These are phyloP conservation scores for Neolamprologus longior DNA, from an alignment of 2,113 vertebrate species.

Conservation along the genomic window DNA sequence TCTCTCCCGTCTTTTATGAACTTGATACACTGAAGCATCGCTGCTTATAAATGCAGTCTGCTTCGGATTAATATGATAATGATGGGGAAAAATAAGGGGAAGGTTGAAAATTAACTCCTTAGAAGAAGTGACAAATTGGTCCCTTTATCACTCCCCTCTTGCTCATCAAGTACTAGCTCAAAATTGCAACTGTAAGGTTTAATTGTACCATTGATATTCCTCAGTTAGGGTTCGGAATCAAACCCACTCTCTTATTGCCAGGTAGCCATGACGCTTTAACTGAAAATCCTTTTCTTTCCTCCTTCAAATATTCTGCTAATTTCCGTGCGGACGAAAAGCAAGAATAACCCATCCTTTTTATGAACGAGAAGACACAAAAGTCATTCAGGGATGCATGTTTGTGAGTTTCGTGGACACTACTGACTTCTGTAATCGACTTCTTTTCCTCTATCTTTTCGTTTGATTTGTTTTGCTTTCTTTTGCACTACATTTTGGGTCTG, in stretches of 20 bases:
- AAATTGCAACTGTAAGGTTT: slow-evolving; percentile 44
- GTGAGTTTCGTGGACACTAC: slow-evolving; percentile 68
- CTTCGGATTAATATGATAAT: slow-evolving; percentile 50
- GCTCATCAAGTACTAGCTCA: slow-evolving; percentile 39
- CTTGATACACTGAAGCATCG: slow-evolving; percentile 29
- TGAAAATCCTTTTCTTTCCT: slow-evolving; percentile 62
- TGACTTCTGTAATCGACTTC: slow-evolving; percentile 58
- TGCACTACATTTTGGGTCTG: slow-evolving; percentile 76
- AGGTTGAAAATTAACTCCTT: slow-evolving; percentile 34
- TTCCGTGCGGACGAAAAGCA: slow-evolving; percentile 53
- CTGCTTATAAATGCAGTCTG: slow-evolving; percentile 48
- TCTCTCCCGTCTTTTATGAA: slow-evolving; percentile 41
- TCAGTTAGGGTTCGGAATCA: slow-evolving; percentile 58
- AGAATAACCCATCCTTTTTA: slow-evolving; percentile 57
- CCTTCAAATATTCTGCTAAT: slow-evolving; percentile 58
- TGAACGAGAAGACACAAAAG: slow-evolving; percentile 63
- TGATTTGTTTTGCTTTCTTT: slow-evolving; percentile 71
- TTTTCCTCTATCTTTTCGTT: slow-evolving; percentile 56
- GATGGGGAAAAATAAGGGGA: slow-evolving; percentile 13
- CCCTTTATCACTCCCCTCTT: slow-evolving; percentile 27
- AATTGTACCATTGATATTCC: slow-evolving; percentile 44
- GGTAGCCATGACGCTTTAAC: slow-evolving; percentile 68
- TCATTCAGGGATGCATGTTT: slow-evolving; percentile 78
- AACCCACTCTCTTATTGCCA: slow-evolving; percentile 54
- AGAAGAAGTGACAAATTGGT: slow-evolving; percentile 28